Evolutionary conservation across 2,888 invertebrate species (phyloP), one percentile per base, ranked within the genome.

Genomic region (Erynnis tages): DNA sequence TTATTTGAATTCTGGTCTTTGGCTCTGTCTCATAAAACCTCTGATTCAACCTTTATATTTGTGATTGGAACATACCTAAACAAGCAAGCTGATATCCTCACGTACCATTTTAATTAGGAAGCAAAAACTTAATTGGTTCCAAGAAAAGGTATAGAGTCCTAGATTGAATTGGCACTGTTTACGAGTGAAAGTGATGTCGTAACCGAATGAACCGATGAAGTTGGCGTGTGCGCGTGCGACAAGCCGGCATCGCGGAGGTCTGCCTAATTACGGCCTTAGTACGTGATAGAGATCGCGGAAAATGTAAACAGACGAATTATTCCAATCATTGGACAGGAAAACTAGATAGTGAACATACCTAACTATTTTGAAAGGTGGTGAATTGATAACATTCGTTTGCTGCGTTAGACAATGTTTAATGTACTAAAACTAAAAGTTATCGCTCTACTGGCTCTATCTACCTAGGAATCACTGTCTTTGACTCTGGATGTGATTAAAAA

Each of bases 101-200:
- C 49, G 34, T 41, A 49, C 19, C 34, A 17, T n/a, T 49, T 25
- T 38, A 7, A 35, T 35, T 35, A 49, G 49, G 40, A 25, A 34
- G 14, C 19, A 19, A 11, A 11, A 32, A 14, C 4, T 35, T 34
- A 35, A 50, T 29, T 21, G 17, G 19, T 43, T 41, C 10, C 50
- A 43, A 43, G 35, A 35, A 55, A 45, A 57, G 45, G 53, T 45
- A 54, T 53, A 54, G 52, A 57, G 53, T 50, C 54, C 44, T 53
- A 54, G 53, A 56, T 54, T 41, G 55, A 54, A 56, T 57, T 56
- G 55, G 43, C 58, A 53, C 38, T 57, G 58, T 47, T 55, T 59
- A 76, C 65, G 54, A 65, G 86, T 77, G 86, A 87, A 86, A 87
- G 86, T 82, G 76, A 78, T 84, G 81, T 84, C 74, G 83, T 82